Evolutionary conservation across 2,113 vertebrate species (phyloP).

Genomic region (Chunga burmeisteri): DNA sequence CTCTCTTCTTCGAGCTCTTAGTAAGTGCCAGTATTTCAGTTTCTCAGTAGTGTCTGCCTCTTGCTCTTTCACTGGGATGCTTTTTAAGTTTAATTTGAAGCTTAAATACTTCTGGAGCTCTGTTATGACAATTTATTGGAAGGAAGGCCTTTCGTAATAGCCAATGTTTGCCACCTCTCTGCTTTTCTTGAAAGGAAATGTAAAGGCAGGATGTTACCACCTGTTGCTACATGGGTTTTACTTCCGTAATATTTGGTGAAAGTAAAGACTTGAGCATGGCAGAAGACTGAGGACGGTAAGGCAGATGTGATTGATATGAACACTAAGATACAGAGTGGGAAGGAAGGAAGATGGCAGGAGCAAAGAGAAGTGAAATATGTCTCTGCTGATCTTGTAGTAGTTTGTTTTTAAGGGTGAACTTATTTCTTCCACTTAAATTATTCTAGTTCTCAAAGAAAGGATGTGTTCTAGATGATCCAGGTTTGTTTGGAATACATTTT

Average conservation of each 20-base stretch:
- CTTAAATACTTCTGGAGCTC: background rate
- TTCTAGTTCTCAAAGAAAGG: background rate
- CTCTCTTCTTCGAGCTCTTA: background rate
- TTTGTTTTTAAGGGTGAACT: background rate
- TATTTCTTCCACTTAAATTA: background rate
- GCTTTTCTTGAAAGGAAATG: background rate
- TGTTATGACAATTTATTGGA: background rate
- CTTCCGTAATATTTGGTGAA: background rate
- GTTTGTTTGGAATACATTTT: background rate
- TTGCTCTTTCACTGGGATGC: background rate
- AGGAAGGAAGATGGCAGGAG: background rate
- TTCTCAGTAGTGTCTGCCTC: background rate
- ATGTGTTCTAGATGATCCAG: background rate
- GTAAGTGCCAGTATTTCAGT: background rate
- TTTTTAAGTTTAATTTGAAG: background rate
- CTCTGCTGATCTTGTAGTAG: background rate
- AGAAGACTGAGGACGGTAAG: background rate
- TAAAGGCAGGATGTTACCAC: background rate
- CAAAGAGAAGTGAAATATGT: background rate
- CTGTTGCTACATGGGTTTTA: background rate
- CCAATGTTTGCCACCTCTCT: background rate
- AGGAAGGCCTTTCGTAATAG: background rate
- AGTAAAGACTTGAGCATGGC: background rate
- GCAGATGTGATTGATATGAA: background rate
- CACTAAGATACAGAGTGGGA: background rate